Percentiles rank a stretch among this genome's conserved stretches.
These are phyloP conservation scores for Alligator sinensis DNA, from an alignment of 2,113 vertebrate species.

Conservation along the genomic window DNA sequence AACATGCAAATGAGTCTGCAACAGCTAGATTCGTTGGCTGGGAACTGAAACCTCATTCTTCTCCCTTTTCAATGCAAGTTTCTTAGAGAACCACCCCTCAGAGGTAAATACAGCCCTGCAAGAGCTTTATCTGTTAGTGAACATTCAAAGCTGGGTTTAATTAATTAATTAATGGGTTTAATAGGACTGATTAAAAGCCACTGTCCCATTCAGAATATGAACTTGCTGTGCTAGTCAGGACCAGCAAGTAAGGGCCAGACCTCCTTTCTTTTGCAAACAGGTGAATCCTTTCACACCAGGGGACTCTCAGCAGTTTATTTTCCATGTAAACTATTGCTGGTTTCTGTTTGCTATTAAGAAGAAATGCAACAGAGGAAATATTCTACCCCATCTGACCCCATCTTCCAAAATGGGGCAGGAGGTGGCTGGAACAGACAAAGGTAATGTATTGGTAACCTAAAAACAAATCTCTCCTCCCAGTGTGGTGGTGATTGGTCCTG, in stretches of 20 bases:
- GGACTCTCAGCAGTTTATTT: neutral
- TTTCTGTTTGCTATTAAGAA: neutral
- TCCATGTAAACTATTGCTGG: neutral
- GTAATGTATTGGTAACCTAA: neutral
- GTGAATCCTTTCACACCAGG: neutral
- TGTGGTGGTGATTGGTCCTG: neutral
- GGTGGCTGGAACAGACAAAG: too few relatives aligned
- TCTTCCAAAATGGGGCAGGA: neutral
- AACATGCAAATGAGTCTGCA: too few relatives aligned
- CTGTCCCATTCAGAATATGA: too few relatives aligned
- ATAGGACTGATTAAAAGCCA: too few relatives aligned
- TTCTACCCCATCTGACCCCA: neutral
- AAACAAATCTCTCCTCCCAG: neutral
- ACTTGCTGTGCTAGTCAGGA: neutral
- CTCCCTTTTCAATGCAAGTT: too few relatives aligned
- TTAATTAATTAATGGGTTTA: too few relatives aligned
- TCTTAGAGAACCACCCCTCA: too few relatives aligned
- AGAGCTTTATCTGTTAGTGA: too few relatives aligned
- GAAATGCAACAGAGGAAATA: neutral
- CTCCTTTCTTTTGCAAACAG: neutral
- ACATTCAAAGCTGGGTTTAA: too few relatives aligned
- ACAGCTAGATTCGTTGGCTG: too few relatives aligned
- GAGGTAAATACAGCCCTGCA: too few relatives aligned
- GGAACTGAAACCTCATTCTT: too few relatives aligned
- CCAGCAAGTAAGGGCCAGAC: neutral